These are phyloP conservation scores for Hylaea fasciaria DNA, from an alignment of 2,888 invertebrate genomes.

Conservation along the genomic window DNA sequence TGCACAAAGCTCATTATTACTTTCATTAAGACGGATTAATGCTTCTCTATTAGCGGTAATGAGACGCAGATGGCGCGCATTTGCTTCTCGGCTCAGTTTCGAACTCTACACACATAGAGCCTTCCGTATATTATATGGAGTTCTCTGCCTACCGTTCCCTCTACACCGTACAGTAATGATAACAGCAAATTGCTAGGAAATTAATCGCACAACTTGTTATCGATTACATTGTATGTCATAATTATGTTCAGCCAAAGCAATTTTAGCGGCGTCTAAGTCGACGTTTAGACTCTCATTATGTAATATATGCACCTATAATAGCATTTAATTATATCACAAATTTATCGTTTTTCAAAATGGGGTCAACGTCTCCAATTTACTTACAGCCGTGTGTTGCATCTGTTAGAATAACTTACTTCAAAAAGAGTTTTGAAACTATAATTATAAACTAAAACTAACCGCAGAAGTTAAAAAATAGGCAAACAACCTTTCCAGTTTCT, in stretches of 20 bases:
- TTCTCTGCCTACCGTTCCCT: slow-evolving; percentile 27
- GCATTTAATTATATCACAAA: too few species aligned
- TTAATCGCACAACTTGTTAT: slow-evolving; percentile 39
- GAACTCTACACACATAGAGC: slow-evolving; percentile 44
- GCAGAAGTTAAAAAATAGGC: slow-evolving; percentile 12
- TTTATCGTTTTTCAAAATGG: too few species aligned
- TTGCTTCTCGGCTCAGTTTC: slow-evolving; percentile 60
- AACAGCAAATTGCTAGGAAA: slow-evolving; percentile 38
- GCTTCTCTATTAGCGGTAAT: slow-evolving; percentile 72
- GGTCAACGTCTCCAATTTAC: too few species aligned
- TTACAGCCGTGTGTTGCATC: too few species aligned
- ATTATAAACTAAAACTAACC: slow-evolving; percentile 2
- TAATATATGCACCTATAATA: too few species aligned
- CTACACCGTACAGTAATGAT: slow-evolving; percentile 40
- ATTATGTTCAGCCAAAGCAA: slow-evolving; percentile 4
- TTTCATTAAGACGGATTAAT: slow-evolving; percentile 75
- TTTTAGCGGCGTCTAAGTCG: not conserved
- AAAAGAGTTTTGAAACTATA: too few species aligned
- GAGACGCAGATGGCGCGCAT: slow-evolving; percentile 69
- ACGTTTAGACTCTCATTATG: not conserved
- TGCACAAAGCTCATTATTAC: slow-evolving; percentile 63
- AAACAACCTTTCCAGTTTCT: slow-evolving; percentile 16
- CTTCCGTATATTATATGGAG: slow-evolving; percentile 9
- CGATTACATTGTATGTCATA: slow-evolving; percentile 30
- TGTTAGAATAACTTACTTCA: too few species aligned